Evolutionary conservation across 2,797 vertebrate genomes (phyloP).

Genomic region (Myotis pilosus): DNA sequence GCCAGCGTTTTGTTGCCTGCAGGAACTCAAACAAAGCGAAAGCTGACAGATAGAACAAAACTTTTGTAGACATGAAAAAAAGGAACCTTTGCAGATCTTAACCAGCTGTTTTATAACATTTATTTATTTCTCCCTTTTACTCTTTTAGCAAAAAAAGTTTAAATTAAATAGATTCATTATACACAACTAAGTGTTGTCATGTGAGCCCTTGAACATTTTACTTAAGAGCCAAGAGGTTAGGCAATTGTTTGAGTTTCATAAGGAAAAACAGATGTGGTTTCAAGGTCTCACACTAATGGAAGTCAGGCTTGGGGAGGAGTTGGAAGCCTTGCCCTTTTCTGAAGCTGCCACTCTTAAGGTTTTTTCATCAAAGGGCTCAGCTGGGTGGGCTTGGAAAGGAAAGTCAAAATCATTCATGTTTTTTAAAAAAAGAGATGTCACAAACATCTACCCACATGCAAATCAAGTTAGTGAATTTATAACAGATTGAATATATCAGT

Average conservation of each 20-base stretch:
- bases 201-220: conserved; percentile 80
- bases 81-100: conserved; percentile 51
- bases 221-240: conserved; percentile 81
- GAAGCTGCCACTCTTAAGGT: conserved; percentile 15
- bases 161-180: conserved; percentile 79
- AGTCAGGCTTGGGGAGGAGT: conserved; percentile 70
- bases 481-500: neutral
- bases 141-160: conserved; percentile 73
- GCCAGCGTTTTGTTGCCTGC: conserved; percentile 51
- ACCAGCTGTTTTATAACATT: conserved; percentile 71
- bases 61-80: conserved; percentile 24
- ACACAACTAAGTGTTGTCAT: conserved; percentile 73
- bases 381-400: neutral
- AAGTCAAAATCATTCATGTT: conserved; percentile 26
- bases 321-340: conserved; percentile 43
- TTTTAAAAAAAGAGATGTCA: neutral
- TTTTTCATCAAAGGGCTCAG: conserved; percentile 33
- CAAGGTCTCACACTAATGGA: conserved; percentile 76
- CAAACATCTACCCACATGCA: no score
- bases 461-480: neutral
- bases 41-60: conserved; percentile 65
- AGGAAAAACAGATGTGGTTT: conserved; percentile 84
- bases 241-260: conserved; percentile 82
- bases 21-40: conserved; percentile 60
- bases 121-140: conserved; percentile 54